A percentile compares a stretch with the other conserved stretches of the same genome.
phyloP scores from a whole-genome alignment of 2,888 invertebrate genomes.

The Spisula solida region DNA sequence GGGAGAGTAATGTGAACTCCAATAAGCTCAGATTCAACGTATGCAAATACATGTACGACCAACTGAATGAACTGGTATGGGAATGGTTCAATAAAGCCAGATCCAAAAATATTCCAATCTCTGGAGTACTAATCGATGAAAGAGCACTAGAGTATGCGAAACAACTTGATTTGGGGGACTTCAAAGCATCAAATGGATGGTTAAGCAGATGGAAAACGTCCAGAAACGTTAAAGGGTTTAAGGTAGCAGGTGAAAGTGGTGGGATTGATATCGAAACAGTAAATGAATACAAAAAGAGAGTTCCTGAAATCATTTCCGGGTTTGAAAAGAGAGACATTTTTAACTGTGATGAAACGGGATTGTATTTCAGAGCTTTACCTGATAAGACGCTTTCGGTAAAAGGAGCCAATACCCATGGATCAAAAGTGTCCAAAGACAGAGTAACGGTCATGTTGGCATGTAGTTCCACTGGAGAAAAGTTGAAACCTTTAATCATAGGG shows the following conservation, averaged over 20 bases:
- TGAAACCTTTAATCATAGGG: conserved; percentile 21
- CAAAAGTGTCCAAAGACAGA: conserved; percentile 33
- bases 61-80: conserved; percentile 58
- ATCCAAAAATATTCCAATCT: conserved; percentile 35
- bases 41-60: too few relatives aligned
- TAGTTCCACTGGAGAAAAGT: conserved; percentile 17
- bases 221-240: conserved; percentile 53
- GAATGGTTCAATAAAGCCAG: conserved; percentile 52
- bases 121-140: conserved; percentile 38
- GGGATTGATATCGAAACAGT: conserved; percentile 14
- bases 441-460: conserved; percentile 31
- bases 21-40: too few relatives aligned
- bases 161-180: conserved; percentile 19
- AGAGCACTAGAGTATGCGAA: conserved; percentile 24
- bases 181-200: conserved; percentile 14
- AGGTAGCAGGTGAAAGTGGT: conserved; percentile 35
- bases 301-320: conserved; percentile 40
- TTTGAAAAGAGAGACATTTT: conserved; percentile 57
- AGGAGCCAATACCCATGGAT: conserved; percentile 17
- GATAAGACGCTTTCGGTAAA: conserved; percentile 30
- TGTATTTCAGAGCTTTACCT: conserved; percentile 62
- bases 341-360: conserved; percentile 74
- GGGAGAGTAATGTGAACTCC: conserved; percentile 40
- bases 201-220: conserved; percentile 32
- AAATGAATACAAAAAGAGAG: conserved; percentile 30